Conservation (phyloP, 2,888 invertebrate genomes). For the Alcis repandata region DNA sequence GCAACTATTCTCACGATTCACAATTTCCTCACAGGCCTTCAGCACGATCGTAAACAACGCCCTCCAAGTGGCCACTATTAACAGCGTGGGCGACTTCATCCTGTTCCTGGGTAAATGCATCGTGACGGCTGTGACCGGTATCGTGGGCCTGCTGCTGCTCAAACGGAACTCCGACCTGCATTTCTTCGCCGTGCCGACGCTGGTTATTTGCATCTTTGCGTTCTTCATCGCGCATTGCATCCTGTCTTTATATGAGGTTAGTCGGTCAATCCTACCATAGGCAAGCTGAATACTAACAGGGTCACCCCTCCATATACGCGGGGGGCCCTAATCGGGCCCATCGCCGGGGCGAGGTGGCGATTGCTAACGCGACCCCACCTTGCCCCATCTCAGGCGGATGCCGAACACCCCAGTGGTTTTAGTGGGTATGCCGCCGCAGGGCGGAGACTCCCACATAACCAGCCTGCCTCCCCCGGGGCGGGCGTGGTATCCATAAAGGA, state of each 20-base stretch:
- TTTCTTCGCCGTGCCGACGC: slow-evolving; percentile 94
- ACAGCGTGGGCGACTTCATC: slow-evolving; percentile 97
- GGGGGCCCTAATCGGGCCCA: no score
- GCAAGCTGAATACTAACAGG: background rate
- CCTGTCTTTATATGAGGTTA: slow-evolving; percentile 96
- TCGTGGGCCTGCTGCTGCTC: slow-evolving; percentile 91
- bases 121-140: slow-evolving; percentile 93
- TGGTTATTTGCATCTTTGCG: slow-evolving; percentile 93
- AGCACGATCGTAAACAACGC: slow-evolving; percentile 93
- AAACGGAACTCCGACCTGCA: slow-evolving; percentile 91
- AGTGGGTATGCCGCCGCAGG: no score
- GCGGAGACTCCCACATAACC: no score
- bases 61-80: slow-evolving; percentile 95
- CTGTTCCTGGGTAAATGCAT: slow-evolving; percentile 94
- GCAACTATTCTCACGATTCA: background rate
- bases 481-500: no score
- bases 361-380: no score
- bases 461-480: no score
- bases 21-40: slow-evolving; percentile 89
- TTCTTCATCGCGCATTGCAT: slow-evolving; percentile 98
- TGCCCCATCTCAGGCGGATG: no score
- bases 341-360: no score
- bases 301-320: no score
- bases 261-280: background rate
- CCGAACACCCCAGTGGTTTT: no score